These are phyloP conservation scores for Hydrozoanthus tunicans DNA, from an alignment of 64 coral and sea anemone genomes.

Conservation along the genomic window DNA sequence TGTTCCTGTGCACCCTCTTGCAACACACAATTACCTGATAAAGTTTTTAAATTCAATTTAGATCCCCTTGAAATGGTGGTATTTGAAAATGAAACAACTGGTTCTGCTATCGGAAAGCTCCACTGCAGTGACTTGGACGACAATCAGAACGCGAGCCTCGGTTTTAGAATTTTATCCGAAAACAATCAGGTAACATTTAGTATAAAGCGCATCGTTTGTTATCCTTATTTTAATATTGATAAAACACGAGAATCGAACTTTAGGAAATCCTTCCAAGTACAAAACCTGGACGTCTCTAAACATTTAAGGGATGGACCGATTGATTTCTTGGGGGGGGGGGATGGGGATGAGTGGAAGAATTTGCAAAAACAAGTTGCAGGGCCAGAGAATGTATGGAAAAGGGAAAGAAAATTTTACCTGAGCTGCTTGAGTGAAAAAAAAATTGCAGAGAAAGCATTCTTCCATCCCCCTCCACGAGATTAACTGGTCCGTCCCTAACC, in stretches of 20 bases:
- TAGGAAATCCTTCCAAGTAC: too few species aligned
- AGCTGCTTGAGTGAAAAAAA: too few species aligned
- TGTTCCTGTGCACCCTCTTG: background rate
- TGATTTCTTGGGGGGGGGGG: too few species aligned
- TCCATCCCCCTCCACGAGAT: too few species aligned
- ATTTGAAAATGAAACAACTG: slow-evolving; percentile 30
- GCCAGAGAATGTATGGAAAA: too few species aligned
- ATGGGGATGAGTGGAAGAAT: too few species aligned
- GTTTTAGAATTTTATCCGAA: slow-evolving; percentile 34
- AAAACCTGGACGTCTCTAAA: too few species aligned
- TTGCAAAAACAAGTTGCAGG: too few species aligned
- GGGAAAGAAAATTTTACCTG: too few species aligned
- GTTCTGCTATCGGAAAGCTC: slow-evolving; percentile 9
- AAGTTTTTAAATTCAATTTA: background rate
- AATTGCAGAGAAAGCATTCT: too few species aligned
- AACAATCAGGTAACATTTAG: slow-evolving; percentile 20
- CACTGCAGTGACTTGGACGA: slow-evolving; percentile 34
- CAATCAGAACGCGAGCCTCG: slow-evolving; percentile 4
- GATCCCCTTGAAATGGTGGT: slow-evolving; percentile 26
- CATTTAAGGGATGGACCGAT: too few species aligned
- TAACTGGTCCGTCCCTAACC: too few species aligned
- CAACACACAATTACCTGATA: background rate
- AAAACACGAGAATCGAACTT: background rate
- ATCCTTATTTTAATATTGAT: background rate
- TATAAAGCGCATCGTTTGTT: background rate